These are phyloP conservation scores for Rotaria sp. DNA, from an alignment of 2,888 invertebrate genomes.

Conservation along the genomic window DNA sequence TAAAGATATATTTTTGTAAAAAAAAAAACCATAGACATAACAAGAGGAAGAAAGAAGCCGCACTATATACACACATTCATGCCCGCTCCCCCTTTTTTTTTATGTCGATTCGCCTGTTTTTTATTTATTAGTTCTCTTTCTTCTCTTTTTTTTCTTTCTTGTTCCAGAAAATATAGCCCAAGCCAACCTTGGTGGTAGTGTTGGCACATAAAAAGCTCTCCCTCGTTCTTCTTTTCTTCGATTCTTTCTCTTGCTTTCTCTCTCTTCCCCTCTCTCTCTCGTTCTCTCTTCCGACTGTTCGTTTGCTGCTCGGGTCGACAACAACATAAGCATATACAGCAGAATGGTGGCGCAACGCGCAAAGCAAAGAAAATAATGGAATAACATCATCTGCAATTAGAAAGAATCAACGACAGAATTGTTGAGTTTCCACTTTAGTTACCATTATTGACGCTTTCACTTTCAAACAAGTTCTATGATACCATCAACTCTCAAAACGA, in stretches of 20 bases:
- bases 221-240: not conserved
- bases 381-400: not conserved
- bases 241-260: not conserved
- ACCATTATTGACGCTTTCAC: not conserved
- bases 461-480: not conserved
- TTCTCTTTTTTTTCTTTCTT: not conserved
- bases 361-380: constrained; percentile 1
- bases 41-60: not conserved
- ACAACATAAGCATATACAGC: not conserved
- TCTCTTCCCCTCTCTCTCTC: not conserved
- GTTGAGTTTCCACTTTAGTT: not conserved
- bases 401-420: not conserved
- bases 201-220: constrained; percentile 1
- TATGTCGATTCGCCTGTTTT: not conserved
- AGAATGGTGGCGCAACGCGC: not conserved
- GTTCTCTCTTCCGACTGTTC: not conserved
- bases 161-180: not conserved
- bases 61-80: not conserved
- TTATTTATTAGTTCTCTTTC: not conserved
- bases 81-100: not conserved
- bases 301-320: not conserved
- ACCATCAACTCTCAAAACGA: constrained; percentile 1
- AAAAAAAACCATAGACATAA: not conserved
- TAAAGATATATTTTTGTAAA: not conserved
- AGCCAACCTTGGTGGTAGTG: not conserved